A percentile compares a stretch with the other conserved stretches of the same genome.
These are phyloP conservation scores for Tragopan temminckii DNA, from an alignment of 2,797 vertebrate species.

Conservation along the genomic window DNA sequence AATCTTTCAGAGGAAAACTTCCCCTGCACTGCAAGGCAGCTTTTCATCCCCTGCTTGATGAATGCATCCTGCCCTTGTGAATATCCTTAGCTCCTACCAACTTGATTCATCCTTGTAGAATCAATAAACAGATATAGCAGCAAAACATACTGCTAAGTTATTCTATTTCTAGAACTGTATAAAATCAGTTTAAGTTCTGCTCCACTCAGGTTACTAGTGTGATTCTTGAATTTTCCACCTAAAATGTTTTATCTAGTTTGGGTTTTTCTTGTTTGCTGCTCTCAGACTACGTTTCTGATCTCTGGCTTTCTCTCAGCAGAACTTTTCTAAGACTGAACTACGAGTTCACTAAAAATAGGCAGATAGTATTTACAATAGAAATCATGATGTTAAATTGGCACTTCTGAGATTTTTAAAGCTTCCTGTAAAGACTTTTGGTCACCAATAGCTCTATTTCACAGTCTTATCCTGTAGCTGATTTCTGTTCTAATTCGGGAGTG, in stretches of 20 bases:
- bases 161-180: background rate
- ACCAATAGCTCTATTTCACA: background rate
- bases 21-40: fast-evolving
- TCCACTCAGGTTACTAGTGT: background rate
- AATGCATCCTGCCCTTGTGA: background rate
- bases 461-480: background rate
- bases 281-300: background rate
- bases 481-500: background rate
- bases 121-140: background rate
- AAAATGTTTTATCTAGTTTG: background rate
- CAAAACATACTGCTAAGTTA: background rate
- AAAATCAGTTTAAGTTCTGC: background rate
- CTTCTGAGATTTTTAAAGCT: background rate
- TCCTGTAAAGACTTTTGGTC: background rate
- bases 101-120: background rate
- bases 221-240: background rate
- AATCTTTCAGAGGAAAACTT: background rate
- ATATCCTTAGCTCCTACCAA: background rate
- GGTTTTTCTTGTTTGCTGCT: background rate
- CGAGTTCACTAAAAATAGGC: background rate
- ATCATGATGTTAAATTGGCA: background rate
- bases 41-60: fast-evolving
- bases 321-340: background rate
- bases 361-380: background rate
- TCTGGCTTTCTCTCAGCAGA: background rate